Conservation (phyloP, 2,797 vertebrate species). For the Picus viridis region DNA sequence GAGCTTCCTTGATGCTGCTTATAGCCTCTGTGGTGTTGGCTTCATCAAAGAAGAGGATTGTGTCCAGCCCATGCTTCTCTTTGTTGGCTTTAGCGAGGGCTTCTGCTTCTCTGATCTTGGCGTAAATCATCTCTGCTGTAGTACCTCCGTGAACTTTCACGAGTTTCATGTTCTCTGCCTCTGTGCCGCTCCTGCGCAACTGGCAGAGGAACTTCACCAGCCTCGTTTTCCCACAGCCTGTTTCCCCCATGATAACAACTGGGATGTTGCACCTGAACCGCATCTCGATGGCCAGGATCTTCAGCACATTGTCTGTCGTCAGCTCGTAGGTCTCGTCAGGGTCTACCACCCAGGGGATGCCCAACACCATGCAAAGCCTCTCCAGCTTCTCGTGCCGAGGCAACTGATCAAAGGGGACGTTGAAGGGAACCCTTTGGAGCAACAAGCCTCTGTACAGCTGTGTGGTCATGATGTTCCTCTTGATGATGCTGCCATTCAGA, state of each 20-base stretch:
- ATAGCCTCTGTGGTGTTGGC: constrained; percentile 96
- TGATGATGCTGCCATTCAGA: constrained; percentile 79
- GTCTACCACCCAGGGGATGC: constrained; percentile 82
- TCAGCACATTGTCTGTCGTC: constrained; percentile 93
- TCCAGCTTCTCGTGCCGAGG: constrained; percentile 88
- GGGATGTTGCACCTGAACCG: constrained; percentile 95
- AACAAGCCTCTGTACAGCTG: constrained; percentile 82
- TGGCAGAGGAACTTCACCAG: constrained; percentile 92
- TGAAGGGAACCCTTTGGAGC: constrained; percentile 91
- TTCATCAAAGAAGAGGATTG: constrained; percentile 95
- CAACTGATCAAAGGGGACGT: constrained; percentile 87
- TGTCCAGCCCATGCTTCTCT: constrained; percentile 81
- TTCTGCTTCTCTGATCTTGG: constrained; percentile 87
- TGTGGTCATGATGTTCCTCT: constrained; percentile 83
- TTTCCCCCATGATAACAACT: constrained; percentile 97
- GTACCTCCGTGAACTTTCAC: constrained; percentile 98
- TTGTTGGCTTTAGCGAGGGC: constrained; percentile 82
- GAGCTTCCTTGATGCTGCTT: constrained; percentile 93
- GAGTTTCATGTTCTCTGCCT: constrained; percentile 89
- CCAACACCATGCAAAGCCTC: constrained; percentile 87
- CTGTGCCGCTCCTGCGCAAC: constrained; percentile 75
- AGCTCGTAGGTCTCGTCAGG: constrained; percentile 95
- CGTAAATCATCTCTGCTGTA: constrained; percentile 86
- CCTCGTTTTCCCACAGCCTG: constrained; percentile 95
- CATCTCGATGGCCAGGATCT: constrained; percentile 97